These are phyloP conservation scores for Tipula helvola DNA, from an alignment of 2,888 invertebrate genomes.

Conservation along the genomic window DNA sequence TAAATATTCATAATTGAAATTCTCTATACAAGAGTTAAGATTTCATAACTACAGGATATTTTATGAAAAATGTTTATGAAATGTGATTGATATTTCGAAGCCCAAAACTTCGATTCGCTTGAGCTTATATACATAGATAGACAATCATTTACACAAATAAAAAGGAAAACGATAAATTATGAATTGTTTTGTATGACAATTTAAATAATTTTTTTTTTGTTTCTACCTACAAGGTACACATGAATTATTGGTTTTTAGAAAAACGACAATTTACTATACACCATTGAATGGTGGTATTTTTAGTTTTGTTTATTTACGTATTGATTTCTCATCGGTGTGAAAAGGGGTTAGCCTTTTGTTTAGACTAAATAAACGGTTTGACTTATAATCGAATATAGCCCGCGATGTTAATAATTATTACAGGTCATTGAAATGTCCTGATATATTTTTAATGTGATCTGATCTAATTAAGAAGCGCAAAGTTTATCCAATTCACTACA, in stretches of 20 bases:
- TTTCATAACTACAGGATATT: background rate
- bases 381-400: too few species aligned
- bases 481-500: too few species aligned
- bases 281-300: background rate
- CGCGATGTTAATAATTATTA: too few species aligned
- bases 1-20: background rate
- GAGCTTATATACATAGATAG: background rate
- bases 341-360: background rate
- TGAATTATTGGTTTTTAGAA: background rate
- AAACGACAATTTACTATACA: background rate
- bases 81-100: background rate
- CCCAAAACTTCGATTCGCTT: background rate
- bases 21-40: background rate
- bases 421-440: too few species aligned
- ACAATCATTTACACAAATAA: background rate
- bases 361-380: background rate
- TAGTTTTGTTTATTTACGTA: background rate
- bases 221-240: background rate
- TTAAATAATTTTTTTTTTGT: background rate
- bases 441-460: too few species aligned
- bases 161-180: background rate
- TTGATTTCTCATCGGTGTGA: background rate
- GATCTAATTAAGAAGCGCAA: too few species aligned
- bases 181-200: background rate
- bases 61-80: background rate